These are phyloP conservation scores for Steinernema carpocapsae DNA, from an alignment of 2,888 invertebrate species.

Conservation along the genomic window DNA sequence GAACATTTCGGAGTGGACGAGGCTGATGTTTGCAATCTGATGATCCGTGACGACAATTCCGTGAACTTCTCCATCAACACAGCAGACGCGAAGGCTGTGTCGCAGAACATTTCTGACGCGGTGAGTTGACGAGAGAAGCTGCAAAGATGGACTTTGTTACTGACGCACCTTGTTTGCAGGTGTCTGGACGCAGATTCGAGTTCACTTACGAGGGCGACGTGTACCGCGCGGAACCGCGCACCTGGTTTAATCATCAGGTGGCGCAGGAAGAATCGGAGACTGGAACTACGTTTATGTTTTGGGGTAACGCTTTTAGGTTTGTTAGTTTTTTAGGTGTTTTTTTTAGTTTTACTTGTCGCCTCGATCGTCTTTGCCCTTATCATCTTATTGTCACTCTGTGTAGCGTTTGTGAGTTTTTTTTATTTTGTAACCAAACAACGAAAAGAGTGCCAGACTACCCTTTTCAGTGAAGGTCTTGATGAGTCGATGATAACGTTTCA, in stretches of 20 bases:
- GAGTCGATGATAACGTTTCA: no score
- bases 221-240: conserved; percentile 35
- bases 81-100: conserved; percentile 52
- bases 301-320: conserved; percentile 43
- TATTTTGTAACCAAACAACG: background rate
- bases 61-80: conserved; percentile 55
- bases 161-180: background rate
- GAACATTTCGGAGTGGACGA: conserved; percentile 41
- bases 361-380: conserved; percentile 48
- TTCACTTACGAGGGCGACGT: conserved; percentile 41
- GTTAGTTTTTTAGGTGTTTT: background rate
- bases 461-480: no score
- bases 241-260: conserved; percentile 36
- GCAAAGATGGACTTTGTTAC: background rate
- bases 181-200: conserved; percentile 43
- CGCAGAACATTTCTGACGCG: conserved; percentile 54
- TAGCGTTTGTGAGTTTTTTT: conserved; percentile 52
- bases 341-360: conserved; percentile 53
- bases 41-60: conserved; percentile 54
- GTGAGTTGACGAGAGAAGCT: conserved; percentile 38
- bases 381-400: conserved; percentile 50
- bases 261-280: conserved; percentile 35
- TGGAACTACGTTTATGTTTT: conserved; percentile 46
- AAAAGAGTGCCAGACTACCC: no score
- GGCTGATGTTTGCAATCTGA: conserved; percentile 48